These are phyloP conservation scores for Dryomyza anilis DNA, from an alignment of 2,888 invertebrate species.

Conservation along the genomic window DNA sequence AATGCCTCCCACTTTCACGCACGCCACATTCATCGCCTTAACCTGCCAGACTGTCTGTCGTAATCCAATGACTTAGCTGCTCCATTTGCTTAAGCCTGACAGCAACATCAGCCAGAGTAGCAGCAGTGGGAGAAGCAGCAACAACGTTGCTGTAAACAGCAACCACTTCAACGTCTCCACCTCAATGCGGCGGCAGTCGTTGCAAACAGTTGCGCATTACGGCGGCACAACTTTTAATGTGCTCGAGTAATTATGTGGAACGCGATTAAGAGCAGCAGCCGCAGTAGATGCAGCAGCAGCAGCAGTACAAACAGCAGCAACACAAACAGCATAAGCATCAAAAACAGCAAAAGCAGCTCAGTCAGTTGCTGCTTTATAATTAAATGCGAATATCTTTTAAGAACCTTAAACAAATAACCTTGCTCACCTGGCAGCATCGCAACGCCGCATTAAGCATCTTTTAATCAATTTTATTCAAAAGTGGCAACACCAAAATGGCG, in stretches of 20 bases:
- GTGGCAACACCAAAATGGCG: neutral
- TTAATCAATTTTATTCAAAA: neutral
- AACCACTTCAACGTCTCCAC: neutral
- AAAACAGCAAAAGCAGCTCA: neutral
- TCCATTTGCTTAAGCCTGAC: neutral
- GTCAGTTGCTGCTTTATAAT: neutral
- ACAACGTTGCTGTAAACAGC: too few species aligned
- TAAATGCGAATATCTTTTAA: neutral
- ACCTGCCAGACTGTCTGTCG: too few species aligned
- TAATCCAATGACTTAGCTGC: neutral
- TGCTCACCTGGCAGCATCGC: neutral
- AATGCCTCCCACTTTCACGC: too few species aligned
- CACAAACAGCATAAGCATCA: neutral
- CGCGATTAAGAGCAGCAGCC: slow-evolving; percentile 22
- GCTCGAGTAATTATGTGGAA: slow-evolving; percentile 27
- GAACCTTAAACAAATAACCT: neutral
- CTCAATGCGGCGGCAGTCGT: neutral
- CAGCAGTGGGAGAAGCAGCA: neutral
- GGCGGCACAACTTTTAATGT: slow-evolving; percentile 18
- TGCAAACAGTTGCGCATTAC: neutral
- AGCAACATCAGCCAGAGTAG: neutral
- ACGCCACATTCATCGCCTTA: too few species aligned
- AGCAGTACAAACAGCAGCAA: neutral
- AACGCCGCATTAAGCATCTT: neutral
- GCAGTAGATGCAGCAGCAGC: neutral